Conservation (phyloP, 2,888 invertebrate genomes). For the Sabellastarte sp. region DNA sequence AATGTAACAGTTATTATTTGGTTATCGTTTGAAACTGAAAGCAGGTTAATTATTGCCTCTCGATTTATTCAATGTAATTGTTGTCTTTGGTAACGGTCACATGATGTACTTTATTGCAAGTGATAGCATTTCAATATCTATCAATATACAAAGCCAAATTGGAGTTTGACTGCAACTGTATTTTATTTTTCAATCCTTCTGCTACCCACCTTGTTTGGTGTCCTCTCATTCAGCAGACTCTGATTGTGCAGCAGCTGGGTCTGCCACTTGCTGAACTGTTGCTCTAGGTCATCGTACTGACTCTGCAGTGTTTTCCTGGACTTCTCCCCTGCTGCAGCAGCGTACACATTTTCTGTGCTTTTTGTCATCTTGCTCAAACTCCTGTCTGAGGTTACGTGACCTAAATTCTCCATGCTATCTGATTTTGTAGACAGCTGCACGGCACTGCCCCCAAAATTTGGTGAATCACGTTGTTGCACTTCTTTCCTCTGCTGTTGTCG, state of each 20-base stretch:
- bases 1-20: too few relatives aligned
- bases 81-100: too few relatives aligned
- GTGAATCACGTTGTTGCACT: too few relatives aligned
- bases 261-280: slow-evolving; percentile 48
- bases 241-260: slow-evolving; percentile 48
- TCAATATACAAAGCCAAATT: too few relatives aligned
- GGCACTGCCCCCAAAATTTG: not conserved
- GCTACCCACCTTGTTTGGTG: not conserved
- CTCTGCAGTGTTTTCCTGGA: slow-evolving; percentile 25
- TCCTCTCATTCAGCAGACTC: slow-evolving; percentile 29
- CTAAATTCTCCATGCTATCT: not conserved
- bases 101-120: too few relatives aligned
- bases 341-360: not conserved
- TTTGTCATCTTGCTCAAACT: not conserved
- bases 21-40: too few relatives aligned
- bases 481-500: too few relatives aligned
- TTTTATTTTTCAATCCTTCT: too few relatives aligned
- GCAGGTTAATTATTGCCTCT: too few relatives aligned
- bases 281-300: slow-evolving; percentile 44
- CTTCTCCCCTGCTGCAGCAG: not conserved
- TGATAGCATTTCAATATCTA: too few relatives aligned
- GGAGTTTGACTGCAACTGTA: too few relatives aligned
- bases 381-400: not conserved
- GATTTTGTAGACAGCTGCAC: not conserved
- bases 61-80: too few relatives aligned